Evolutionary conservation across 2,888 invertebrate species (phyloP).

Genomic region (Drosophila picticornis): DNA sequence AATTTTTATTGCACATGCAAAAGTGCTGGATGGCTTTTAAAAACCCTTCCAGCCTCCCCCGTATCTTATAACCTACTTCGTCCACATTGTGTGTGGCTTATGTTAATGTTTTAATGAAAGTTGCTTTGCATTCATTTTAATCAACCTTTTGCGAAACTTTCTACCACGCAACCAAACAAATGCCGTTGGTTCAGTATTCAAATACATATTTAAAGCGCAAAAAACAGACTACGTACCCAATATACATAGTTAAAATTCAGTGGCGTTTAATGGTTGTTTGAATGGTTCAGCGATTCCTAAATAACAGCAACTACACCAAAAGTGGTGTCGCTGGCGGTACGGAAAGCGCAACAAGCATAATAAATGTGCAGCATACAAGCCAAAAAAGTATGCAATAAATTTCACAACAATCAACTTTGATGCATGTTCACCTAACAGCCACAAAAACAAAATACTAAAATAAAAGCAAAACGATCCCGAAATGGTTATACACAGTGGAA

Average conservation of each 20-base stretch:
- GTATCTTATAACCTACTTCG: too few relatives aligned
- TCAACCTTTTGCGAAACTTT: slow-evolving; percentile 47
- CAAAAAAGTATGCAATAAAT: slow-evolving; percentile 82
- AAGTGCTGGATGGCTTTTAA: slow-evolving; percentile 25
- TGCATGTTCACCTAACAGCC: slow-evolving; percentile 74
- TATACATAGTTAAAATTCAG: slow-evolving; percentile 59
- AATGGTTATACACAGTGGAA: slow-evolving; percentile 44
- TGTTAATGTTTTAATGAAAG: slow-evolving; percentile 73
- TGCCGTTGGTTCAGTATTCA: background rate
- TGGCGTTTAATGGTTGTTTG: slow-evolving; percentile 72
- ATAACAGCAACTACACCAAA: slow-evolving; percentile 45
- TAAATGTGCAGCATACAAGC: slow-evolving; percentile 70
- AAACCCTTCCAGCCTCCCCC: slow-evolving; percentile 18
- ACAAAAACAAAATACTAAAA: slow-evolving; percentile 32
- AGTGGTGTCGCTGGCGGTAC: slow-evolving; percentile 24
- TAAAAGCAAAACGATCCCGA: slow-evolving; percentile 38
- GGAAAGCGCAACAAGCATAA: slow-evolving; percentile 80
- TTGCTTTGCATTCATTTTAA: slow-evolving; percentile 65
- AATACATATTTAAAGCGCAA: slow-evolving; percentile 3
- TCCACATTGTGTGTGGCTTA: slow-evolving; percentile 46
- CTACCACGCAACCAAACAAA: slow-evolving; percentile 31
- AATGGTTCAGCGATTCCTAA: slow-evolving; percentile 77
- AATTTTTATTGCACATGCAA: slow-evolving; percentile 70
- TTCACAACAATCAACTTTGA: slow-evolving; percentile 81
- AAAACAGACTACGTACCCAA: slow-evolving; percentile 10